Evolutionary conservation across 2,797 vertebrate species (phyloP).

Genomic region (Neoniphon sammara): DNA sequence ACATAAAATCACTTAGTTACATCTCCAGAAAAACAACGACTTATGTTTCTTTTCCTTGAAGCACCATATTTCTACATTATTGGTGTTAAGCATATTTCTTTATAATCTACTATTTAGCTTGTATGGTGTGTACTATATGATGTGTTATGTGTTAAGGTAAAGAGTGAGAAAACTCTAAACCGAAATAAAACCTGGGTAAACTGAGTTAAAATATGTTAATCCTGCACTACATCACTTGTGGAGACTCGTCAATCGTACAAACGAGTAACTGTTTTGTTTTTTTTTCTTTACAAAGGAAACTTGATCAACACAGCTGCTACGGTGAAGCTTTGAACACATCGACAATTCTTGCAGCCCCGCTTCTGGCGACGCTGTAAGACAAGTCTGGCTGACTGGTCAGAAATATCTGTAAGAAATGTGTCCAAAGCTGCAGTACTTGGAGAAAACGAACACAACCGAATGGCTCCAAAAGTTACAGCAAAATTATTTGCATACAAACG

Average conservation of each 20-base stretch:
- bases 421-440: neutral
- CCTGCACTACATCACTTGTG: no score
- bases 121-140: no score
- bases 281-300: neutral
- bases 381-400: conserved; percentile 20
- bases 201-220: neutral
- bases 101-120: no score
- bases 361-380: conserved; percentile 30
- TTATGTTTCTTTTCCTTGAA: no score
- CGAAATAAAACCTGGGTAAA: neutral
- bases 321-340: conserved; percentile 23
- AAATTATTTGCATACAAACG: conserved; percentile 15
- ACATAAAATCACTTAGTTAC: no score
- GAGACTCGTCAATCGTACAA: neutral
- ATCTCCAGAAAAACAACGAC: no score
- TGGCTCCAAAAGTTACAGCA: conserved; percentile 30
- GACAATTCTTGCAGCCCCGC: conserved; percentile 18
- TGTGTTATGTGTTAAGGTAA: neutral
- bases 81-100: no score
- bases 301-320: neutral
- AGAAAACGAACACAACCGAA: conserved; percentile 7
- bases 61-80: no score
- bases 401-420: neutral
- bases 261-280: no score
- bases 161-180: neutral